Percentiles rank a stretch among this genome's conserved stretches.
These are phyloP conservation scores for Cottus gobio DNA, from an alignment of 2,113 vertebrate genomes.

Conservation along the genomic window DNA sequence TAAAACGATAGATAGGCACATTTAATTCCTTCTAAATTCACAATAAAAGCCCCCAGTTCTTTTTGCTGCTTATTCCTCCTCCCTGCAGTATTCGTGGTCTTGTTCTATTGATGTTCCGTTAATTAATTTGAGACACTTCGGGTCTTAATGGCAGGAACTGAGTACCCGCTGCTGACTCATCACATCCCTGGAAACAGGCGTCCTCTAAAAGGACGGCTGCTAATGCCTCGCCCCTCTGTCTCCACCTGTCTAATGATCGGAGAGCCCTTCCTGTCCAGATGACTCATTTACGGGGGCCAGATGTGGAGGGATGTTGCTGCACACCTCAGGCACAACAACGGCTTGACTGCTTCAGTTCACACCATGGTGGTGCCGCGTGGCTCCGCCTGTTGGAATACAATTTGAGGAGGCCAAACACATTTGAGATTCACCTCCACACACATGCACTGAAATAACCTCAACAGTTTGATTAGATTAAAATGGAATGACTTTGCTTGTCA, in stretches of 20 bases:
- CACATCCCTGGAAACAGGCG: background rate
- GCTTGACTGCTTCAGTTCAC: background rate
- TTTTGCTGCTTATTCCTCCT: background rate
- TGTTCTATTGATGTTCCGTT: background rate
- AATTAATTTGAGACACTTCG: background rate
- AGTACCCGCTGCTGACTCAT: conserved; percentile 22
- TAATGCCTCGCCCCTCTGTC: background rate
- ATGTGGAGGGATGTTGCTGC: background rate
- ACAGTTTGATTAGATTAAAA: conserved; percentile 18
- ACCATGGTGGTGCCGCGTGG: background rate
- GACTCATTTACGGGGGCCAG: conserved; percentile 1
- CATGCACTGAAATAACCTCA: background rate
- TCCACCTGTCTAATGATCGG: background rate
- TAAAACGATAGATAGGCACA: background rate
- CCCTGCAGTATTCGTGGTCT: background rate
- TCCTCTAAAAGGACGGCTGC: background rate
- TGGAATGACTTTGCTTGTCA: conserved; percentile 20
- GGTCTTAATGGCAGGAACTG: background rate
- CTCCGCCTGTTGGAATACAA: background rate
- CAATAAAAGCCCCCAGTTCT: background rate
- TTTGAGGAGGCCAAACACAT: background rate
- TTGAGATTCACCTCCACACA: conserved; percentile 7
- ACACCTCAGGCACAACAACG: background rate
- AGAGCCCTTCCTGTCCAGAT: background rate
- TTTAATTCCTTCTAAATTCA: background rate